These are phyloP conservation scores for Chalcosyrphus nemorum DNA, from an alignment of 2,888 invertebrate genomes.

Conservation along the genomic window DNA sequence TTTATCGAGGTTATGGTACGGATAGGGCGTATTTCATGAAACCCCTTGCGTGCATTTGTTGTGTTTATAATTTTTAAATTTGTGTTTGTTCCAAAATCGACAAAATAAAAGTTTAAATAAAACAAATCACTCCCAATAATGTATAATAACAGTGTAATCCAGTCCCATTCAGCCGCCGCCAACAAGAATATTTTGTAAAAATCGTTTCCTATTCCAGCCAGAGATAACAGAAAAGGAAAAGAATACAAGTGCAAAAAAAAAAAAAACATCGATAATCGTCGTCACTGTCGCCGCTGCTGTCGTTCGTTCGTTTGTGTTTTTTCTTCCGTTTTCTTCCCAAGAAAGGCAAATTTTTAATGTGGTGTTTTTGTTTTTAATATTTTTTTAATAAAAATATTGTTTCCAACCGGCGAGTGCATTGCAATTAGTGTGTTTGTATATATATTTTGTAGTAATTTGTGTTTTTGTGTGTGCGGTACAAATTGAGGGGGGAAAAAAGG, in stretches of 20 bases:
- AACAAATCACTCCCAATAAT: slow-evolving; percentile 22
- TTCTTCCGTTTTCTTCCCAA: not conserved
- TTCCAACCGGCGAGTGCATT: slow-evolving; percentile 8
- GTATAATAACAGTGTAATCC: not conserved
- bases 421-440: slow-evolving; percentile 9
- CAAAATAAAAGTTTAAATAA: not conserved
- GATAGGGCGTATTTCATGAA: slow-evolving; percentile 56
- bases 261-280: slow-evolving; percentile 51
- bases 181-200: slow-evolving; percentile 1
- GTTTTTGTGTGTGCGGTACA: slow-evolving; percentile 9
- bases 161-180: not conserved
- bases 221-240: slow-evolving; percentile 23
- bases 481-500: not conserved
- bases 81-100: slow-evolving; percentile 25
- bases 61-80: slow-evolving; percentile 51
- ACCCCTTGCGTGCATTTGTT: slow-evolving; percentile 44
- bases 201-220: not conserved
- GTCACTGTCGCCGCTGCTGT: slow-evolving; percentile 22
- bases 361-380: slow-evolving; percentile 12
- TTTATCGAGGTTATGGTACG: slow-evolving; percentile 52
- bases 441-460: slow-evolving; percentile 13
- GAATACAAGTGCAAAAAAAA: slow-evolving; percentile 34
- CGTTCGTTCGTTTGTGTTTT: slow-evolving; percentile 3
- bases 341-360: slow-evolving; percentile 21
- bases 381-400: not conserved